phyloP scores from a whole-genome alignment of 2,113 vertebrate genomes.

The Plotosus lineatus region DNA sequence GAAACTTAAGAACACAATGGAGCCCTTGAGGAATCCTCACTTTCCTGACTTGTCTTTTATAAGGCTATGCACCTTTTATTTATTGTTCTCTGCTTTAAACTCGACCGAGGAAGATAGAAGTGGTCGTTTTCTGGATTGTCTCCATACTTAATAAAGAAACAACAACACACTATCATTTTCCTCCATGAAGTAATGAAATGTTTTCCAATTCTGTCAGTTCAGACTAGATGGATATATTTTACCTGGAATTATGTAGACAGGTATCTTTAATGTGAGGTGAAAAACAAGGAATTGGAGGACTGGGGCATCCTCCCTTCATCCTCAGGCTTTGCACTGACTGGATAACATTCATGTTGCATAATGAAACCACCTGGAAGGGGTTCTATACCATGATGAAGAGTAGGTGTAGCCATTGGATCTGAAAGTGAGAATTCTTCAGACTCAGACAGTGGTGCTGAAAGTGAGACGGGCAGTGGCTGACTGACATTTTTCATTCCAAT shows the following conservation, averaged over 20 bases:
- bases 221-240: neutral
- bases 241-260: neutral
- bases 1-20: neutral
- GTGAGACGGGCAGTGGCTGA: neutral
- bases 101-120: neutral
- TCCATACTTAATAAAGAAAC: neutral
- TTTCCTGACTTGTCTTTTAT: neutral
- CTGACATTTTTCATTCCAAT: neutral
- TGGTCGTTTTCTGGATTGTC: neutral
- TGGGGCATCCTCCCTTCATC: neutral
- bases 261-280: neutral
- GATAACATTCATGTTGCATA: conserved; percentile 11
- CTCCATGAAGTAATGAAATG: neutral
- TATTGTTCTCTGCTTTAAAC: neutral
- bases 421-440: neutral
- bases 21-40: neutral
- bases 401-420: neutral
- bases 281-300: neutral
- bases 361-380: neutral
- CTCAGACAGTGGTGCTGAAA: neutral
- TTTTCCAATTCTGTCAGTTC: neutral
- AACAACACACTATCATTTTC: neutral
- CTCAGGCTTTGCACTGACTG: neutral
- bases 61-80: neutral
- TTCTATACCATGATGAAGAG: neutral